Percentiles rank a stretch among this genome's conserved stretches.
These are phyloP conservation scores for Amblyopsis rosae DNA, from an alignment of 2,113 vertebrate species.

Conservation along the genomic window DNA sequence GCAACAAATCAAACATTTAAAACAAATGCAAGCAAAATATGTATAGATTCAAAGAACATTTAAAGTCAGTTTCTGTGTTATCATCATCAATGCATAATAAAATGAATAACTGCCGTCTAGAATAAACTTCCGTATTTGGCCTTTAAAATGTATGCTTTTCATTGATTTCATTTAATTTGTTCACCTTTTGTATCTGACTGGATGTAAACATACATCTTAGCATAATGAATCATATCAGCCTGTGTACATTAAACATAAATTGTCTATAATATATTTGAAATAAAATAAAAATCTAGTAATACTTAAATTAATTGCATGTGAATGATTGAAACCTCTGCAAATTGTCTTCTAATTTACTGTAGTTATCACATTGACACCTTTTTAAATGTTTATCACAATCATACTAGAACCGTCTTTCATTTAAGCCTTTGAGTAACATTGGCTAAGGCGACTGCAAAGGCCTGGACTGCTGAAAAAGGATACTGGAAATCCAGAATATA, in stretches of 20 bases:
- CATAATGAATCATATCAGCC: slow-evolving; percentile 15
- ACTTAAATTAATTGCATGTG: slow-evolving; percentile 14
- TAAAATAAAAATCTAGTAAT: not conserved
- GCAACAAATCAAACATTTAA: not conserved
- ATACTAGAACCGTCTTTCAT: slow-evolving; percentile 68
- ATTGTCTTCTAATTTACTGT: slow-evolving; percentile 4
- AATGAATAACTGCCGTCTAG: not conserved
- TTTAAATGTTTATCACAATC: not conserved
- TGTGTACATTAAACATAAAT: slow-evolving; percentile 39
- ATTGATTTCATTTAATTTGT: slow-evolving; percentile 12
- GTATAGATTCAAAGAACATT: slow-evolving; percentile 20
- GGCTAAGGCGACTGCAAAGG: slow-evolving; percentile 97
- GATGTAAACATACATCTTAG: no score
- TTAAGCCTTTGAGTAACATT: slow-evolving; percentile 99
- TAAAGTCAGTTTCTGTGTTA: not conserved
- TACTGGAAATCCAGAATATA: slow-evolving; percentile 99
- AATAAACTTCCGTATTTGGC: slow-evolving; percentile 7
- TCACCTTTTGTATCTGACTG: slow-evolving; percentile 5
- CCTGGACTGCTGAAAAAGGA: slow-evolving; percentile 98
- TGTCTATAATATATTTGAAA: slow-evolving; percentile 19
- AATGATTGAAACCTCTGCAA: not conserved
- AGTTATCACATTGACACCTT: no score
- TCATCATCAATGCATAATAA: slow-evolving; percentile 8
- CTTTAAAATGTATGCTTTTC: slow-evolving; percentile 10
- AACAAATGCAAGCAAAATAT: slow-evolving; percentile 14